Evolutionary conservation across 2,888 invertebrate species (phyloP).

Genomic region (Leptopilina myrica): DNA sequence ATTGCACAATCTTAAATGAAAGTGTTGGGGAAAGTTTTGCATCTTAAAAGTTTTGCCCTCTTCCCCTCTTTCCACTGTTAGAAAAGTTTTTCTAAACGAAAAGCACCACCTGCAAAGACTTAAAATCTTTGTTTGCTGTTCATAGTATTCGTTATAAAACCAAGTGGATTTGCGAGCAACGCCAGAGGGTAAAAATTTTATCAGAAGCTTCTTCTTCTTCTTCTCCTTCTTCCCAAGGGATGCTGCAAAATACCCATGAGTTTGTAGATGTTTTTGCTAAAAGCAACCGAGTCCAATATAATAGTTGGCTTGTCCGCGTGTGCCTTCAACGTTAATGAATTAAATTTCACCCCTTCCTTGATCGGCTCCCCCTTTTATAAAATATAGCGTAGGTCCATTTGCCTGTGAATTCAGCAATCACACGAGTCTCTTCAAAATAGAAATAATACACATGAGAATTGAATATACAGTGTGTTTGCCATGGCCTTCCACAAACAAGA

Average conservation of each 20-base stretch:
- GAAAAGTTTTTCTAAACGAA: constrained; percentile 9
- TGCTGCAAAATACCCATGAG: constrained; percentile 53
- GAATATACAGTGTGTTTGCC: constrained; percentile 40
- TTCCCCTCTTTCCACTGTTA: not conserved
- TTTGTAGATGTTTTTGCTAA: constrained; percentile 68
- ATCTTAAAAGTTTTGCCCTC: too few relatives aligned
- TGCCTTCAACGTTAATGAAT: constrained; percentile 63
- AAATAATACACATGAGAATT: constrained; percentile 46
- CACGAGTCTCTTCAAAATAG: constrained; percentile 41
- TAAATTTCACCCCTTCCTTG: constrained; percentile 54
- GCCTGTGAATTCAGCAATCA: constrained; percentile 33
- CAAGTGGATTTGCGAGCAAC: constrained; percentile 6
- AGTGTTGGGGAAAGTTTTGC: constrained; percentile 12
- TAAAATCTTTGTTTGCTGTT: constrained; percentile 23
- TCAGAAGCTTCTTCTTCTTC: constrained; percentile 51
- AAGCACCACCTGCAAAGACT: not conserved
- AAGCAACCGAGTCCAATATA: constrained; percentile 52
- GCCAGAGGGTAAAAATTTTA: constrained; percentile 54
- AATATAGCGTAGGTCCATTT: not conserved
- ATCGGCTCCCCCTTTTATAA: not conserved
- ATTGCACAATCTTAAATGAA: constrained; percentile 8
- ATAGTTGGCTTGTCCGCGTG: constrained; percentile 49
- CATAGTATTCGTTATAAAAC: not conserved
- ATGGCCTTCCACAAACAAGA: constrained; percentile 38
- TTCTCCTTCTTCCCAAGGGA: constrained; percentile 49